These are phyloP conservation scores for Uropetala carovei DNA, from an alignment of 2,888 invertebrate genomes.

Conservation along the genomic window DNA sequence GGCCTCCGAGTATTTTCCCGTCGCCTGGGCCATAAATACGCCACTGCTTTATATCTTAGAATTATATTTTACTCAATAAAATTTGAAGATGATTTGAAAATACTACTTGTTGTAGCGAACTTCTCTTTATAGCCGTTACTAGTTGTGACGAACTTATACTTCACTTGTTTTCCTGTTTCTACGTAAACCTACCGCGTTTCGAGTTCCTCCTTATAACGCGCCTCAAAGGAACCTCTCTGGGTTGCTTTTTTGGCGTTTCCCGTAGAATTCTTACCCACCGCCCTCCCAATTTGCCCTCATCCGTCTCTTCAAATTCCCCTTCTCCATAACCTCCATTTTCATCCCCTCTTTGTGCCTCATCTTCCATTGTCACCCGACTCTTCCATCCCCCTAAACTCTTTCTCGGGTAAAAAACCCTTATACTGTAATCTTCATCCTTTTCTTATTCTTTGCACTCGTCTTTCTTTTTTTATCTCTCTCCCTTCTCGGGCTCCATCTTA, in stretches of 20 bases:
- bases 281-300: conserved; percentile 21
- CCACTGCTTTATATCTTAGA: no score
- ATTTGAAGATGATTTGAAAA: no score
- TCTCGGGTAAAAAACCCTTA: background rate
- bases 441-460: conserved; percentile 8
- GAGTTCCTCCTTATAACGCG: no score
- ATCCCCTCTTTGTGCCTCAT: background rate
- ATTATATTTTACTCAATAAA: no score
- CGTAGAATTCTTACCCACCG: background rate
- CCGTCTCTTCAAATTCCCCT: background rate
- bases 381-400: background rate
- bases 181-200: no score
- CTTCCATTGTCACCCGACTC: conserved; percentile 21
- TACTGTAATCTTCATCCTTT: background rate
- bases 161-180: no score
- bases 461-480: background rate
- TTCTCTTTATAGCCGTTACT: no score
- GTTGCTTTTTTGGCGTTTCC: background rate
- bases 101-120: no score
- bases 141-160: no score
- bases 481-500: background rate
- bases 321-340: background rate
- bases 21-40: no score
- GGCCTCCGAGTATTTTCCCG: no score
- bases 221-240: no score